A percentile compares a stretch with the other conserved stretches of the same genome.
Evolutionary conservation across 2,797 vertebrate species (phyloP).

Genomic region (Lagodon rhomboides): DNA sequence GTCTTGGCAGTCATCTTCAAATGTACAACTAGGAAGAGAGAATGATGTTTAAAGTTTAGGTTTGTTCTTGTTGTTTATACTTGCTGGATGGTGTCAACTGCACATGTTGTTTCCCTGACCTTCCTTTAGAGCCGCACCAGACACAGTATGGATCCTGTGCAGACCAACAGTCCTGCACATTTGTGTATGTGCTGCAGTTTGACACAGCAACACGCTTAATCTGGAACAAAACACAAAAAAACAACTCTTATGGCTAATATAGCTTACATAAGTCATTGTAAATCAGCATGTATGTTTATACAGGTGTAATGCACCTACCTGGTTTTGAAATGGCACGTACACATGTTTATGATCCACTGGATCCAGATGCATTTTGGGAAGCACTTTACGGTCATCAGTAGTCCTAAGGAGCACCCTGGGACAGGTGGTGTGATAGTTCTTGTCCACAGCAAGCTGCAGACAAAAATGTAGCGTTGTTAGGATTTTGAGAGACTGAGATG

Average conservation of each 20-base stretch:
- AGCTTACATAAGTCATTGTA: too few species aligned
- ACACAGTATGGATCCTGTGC: conserved; percentile 81
- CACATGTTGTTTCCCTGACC: conserved; percentile 52
- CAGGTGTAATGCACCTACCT: conserved; percentile 77
- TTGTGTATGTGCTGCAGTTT: conserved; percentile 59
- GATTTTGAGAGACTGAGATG: neutral
- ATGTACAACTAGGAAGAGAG: conserved; percentile 68
- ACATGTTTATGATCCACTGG: conserved; percentile 70
- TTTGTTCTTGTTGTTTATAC: neutral
- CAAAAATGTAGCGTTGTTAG: neutral
- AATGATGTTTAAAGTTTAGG: neutral
- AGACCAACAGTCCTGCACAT: conserved; percentile 68
- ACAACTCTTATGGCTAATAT: neutral
- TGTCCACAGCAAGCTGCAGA: conserved; percentile 79
- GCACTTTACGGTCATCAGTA: conserved; percentile 60
- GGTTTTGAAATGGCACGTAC: conserved; percentile 69
- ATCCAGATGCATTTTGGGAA: conserved; percentile 76
- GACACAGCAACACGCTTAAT: conserved; percentile 68
- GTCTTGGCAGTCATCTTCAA: conserved; percentile 67
- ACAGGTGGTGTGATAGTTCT: conserved; percentile 60
- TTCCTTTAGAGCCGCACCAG: conserved; percentile 72
- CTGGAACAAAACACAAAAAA: conserved; percentile 53
- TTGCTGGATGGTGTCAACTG: neutral
- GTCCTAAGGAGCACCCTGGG: conserved; percentile 75
- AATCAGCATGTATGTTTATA: too few species aligned